Evolutionary conservation across 2,797 vertebrate species (phyloP).

Genomic region (Mus minutoides): DNA sequence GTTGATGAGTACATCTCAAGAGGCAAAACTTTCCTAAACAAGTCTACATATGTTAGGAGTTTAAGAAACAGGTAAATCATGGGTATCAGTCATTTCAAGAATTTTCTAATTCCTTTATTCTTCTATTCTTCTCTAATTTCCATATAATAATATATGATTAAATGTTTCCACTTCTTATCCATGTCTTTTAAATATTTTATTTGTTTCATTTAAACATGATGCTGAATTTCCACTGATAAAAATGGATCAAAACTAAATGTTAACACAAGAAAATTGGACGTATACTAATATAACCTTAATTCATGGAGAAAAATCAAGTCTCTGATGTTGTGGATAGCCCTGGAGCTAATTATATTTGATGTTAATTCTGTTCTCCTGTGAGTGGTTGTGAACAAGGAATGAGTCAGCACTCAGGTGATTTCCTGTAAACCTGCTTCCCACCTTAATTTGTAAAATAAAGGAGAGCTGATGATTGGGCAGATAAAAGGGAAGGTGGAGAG

Average conservation of each 20-base stretch:
- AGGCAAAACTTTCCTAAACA: slow-evolving; percentile 40
- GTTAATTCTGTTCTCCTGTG: too few species aligned
- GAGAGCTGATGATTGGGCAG: too few species aligned
- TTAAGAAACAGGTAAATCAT: slow-evolving; percentile 35
- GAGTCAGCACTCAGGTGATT: too few species aligned
- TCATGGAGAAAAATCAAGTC: not conserved
- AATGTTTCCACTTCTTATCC: not conserved
- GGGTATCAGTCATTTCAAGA: not conserved
- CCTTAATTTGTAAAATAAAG: too few species aligned
- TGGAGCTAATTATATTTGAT: too few species aligned
- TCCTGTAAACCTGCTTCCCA: too few species aligned
- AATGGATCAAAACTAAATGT: not conserved
- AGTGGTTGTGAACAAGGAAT: too few species aligned
- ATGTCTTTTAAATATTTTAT: not conserved
- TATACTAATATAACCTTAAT: not conserved
- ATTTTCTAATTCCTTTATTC: not conserved
- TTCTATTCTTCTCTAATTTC: not conserved
- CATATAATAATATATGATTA: not conserved
- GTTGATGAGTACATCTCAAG: slow-evolving; percentile 2
- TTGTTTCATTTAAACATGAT: not conserved
- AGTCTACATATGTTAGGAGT: not conserved
- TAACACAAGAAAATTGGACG: not conserved
- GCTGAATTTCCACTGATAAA: not conserved
- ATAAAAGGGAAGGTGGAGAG: too few species aligned
- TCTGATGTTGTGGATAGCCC: not conserved